phyloP scores from a whole-genome alignment of 2,113 vertebrate species.

The Hippolais icterina region DNA sequence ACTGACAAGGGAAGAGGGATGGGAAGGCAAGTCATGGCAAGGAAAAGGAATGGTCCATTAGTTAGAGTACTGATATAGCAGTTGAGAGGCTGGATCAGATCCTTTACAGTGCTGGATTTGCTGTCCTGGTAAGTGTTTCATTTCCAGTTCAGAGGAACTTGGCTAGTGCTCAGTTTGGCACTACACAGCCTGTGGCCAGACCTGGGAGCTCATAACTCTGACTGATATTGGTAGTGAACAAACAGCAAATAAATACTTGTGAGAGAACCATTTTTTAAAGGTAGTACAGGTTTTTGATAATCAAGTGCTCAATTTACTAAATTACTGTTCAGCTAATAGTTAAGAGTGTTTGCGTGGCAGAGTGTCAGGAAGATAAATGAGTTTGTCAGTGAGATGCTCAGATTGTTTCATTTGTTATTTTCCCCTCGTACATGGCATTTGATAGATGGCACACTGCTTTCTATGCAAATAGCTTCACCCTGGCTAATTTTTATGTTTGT shows the following conservation, averaged over 20 bases:
- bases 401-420: constrained; percentile 16
- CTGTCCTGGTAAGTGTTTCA: not conserved
- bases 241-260: not conserved
- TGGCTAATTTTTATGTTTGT: not conserved
- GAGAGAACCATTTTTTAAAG: not conserved
- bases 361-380: not conserved
- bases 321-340: not conserved
- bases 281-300: not conserved
- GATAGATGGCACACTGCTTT: not conserved
- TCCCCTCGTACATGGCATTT: not conserved
- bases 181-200: not conserved
- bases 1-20: not conserved
- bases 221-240: not conserved
- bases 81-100: not conserved
- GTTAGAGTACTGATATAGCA: not conserved
- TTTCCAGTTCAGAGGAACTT: not conserved
- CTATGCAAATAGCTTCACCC: not conserved
- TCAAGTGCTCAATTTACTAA: not conserved
- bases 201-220: not conserved
- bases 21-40: not conserved
- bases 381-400: not conserved
- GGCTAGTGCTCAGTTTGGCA: not conserved
- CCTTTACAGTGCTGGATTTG: not conserved
- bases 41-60: not conserved
- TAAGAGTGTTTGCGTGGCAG: not conserved